phyloP scores from a whole-genome alignment of 2,113 vertebrate species.

The Carlito syrichta region DNA sequence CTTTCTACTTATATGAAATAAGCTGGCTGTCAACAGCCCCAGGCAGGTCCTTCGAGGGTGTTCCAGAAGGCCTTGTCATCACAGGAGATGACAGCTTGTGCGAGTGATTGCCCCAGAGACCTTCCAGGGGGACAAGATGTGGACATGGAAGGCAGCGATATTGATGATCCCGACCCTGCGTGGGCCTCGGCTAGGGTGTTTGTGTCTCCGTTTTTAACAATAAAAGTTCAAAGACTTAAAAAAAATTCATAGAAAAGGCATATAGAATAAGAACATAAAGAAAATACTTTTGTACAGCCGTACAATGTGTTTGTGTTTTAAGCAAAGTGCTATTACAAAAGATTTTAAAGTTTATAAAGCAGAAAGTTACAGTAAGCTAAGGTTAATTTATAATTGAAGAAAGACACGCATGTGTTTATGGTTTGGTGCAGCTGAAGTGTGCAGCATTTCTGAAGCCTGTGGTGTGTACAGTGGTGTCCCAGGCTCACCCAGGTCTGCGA shows the following conservation, averaged over 20 bases:
- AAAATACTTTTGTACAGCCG: background rate
- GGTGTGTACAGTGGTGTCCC: background rate
- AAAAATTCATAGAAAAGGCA: background rate
- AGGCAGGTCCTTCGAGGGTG: background rate
- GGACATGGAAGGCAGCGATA: background rate
- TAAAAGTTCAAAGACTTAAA: background rate
- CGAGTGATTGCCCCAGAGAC: background rate
- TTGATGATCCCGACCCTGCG: background rate
- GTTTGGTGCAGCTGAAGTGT: background rate
- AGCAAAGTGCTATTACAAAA: background rate
- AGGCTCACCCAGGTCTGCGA: background rate
- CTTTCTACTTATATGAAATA: background rate
- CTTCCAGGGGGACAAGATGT: background rate
- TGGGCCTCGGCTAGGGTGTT: background rate
- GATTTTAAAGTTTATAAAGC: background rate
- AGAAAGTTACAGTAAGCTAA: background rate
- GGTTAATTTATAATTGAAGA: background rate
- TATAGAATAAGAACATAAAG: background rate
- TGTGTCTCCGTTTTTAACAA: background rate
- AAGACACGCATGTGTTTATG: background rate
- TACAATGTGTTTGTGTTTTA: background rate
- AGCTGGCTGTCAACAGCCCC: background rate
- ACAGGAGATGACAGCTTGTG: background rate
- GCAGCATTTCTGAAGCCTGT: background rate
- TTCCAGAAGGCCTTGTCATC: background rate